These are phyloP conservation scores for Eumaeus atala DNA, from an alignment of 1,140 invertebrate species.

Conservation along the genomic window DNA sequence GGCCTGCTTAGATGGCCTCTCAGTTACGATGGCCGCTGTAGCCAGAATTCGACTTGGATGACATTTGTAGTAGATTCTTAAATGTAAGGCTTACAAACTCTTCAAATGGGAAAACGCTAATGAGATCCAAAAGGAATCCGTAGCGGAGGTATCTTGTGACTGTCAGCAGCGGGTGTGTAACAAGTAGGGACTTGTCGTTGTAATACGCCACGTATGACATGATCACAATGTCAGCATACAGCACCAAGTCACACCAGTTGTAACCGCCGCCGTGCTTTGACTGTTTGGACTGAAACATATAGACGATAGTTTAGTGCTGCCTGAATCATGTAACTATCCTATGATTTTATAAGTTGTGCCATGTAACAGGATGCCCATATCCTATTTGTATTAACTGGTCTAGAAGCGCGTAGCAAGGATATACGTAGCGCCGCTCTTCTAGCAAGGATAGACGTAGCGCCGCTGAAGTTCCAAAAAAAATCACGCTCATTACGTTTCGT, in stretches of 20 bases:
- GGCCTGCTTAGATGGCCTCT: no score
- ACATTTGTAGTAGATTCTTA: not conserved
- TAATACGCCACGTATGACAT: conserved; percentile 68
- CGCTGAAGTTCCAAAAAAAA: no score
- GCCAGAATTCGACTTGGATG: no score
- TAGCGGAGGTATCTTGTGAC: conserved; percentile 54
- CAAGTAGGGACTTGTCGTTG: conserved; percentile 48
- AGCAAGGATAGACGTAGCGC: no score
- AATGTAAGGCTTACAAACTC: conserved; percentile 39
- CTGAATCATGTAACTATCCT: no score
- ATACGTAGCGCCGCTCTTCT: no score
- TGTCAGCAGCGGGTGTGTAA: conserved; percentile 61
- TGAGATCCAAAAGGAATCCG: conserved; percentile 49
- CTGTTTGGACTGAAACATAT: conserved; percentile 43
- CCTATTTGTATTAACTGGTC: no score
- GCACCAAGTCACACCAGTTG: conserved; percentile 38
- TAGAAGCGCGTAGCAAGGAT: no score
- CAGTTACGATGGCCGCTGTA: not conserved
- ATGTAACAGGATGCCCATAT: no score
- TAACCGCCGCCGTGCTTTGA: conserved; percentile 30
- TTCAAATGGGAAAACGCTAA: conserved; percentile 63
- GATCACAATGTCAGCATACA: conserved; percentile 58
- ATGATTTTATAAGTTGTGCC: no score
- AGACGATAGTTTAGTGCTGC: not conserved
- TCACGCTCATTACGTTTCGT: no score